Evolutionary conservation across 1,140 invertebrate species (phyloP), one percentile per base, ranked within the genome.

Genomic region (Drosophila bipectinata): DNA sequence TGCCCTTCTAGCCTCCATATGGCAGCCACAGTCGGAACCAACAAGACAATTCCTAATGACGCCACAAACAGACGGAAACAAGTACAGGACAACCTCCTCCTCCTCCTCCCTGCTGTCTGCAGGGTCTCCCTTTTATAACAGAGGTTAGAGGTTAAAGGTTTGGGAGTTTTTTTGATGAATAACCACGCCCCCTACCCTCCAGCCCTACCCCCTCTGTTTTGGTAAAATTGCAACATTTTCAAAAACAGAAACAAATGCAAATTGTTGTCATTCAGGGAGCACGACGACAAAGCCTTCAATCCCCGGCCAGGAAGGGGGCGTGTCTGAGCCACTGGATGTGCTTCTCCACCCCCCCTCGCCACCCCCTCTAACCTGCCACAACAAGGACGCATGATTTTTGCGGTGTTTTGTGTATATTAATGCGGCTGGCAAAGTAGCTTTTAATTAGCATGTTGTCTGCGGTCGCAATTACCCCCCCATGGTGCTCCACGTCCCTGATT

Each of bases 381-480:
- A 57, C 51, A 63, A 49, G 24, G 63, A 75, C 72, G 52, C 54
- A 71, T 79, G 79, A 77, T 77, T 82, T 82, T 82, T 82, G 79
- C 79, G 74, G 74, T 82, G 63, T 71, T 79, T 79, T 79, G 74
- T 81, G 82, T 87, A 64, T 85, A 85, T 87, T 87, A 87, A 85
- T 87, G 82, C 83, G 82, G 82, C 83, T 74, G 78, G 78, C 58
- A 75, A 87, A 85, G 82, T 87, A 82, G 78, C 82, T 85, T 85
- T 85, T 85, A 85, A 85, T 85, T 87, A 85, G 81, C 82, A 85
- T 85, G 82, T 85, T 78, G 82, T 84, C 81, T 77, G 82, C 78
- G 74, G 73, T 34, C 39, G 72, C 73, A 68, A 77, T 77, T 77
- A 77, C 53, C 61, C 57, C 57, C 39, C 41, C 48, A 26, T 44